Evolutionary conservation across 1,140 invertebrate genomes (phyloP).

Genomic region (Hycleus phaleratus): DNA sequence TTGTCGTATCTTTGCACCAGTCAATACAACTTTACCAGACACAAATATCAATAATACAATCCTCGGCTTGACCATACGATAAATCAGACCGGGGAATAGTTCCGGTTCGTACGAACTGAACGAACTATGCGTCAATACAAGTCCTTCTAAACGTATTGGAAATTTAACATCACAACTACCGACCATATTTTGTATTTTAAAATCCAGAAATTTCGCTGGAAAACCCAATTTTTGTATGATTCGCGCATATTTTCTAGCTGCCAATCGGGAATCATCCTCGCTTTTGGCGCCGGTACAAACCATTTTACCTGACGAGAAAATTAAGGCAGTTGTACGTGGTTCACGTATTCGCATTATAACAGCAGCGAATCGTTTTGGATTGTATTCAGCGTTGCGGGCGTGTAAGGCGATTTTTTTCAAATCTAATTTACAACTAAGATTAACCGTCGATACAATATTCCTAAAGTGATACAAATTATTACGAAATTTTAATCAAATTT

Average conservation of each 20-base stretch:
- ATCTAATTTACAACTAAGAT: slow-evolving; percentile 91
- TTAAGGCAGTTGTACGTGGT: slow-evolving; percentile 95
- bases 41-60: slow-evolving; percentile 99
- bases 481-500: slow-evolving; percentile 12
- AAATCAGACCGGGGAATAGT: slow-evolving; percentile 97
- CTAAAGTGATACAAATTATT: slow-evolving; percentile 45
- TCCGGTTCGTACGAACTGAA: slow-evolving; percentile 95
- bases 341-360: slow-evolving; percentile 99
- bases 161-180: slow-evolving; percentile 99
- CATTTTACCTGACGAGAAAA: slow-evolving; percentile 99
- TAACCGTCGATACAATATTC: slow-evolving; percentile 97
- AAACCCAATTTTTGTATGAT: slow-evolving; percentile 97
- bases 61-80: slow-evolving; percentile 98
- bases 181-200: slow-evolving; percentile 99
- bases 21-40: slow-evolving; percentile 95
- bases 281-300: slow-evolving; percentile 99
- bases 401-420: slow-evolving; percentile 97
- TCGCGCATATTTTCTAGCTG: slow-evolving; percentile 96
- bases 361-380: slow-evolving; percentile 99
- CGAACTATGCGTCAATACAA: slow-evolving; percentile 94
- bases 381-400: slow-evolving; percentile 99
- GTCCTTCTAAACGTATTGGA: slow-evolving; percentile 93
- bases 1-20: slow-evolving; percentile 94
- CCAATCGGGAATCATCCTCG: slow-evolving; percentile 93
- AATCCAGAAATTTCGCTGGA: slow-evolving; percentile 97